These are phyloP conservation scores for Heliconius erato DNA, from an alignment of 2,888 invertebrate species.

Conservation along the genomic window DNA sequence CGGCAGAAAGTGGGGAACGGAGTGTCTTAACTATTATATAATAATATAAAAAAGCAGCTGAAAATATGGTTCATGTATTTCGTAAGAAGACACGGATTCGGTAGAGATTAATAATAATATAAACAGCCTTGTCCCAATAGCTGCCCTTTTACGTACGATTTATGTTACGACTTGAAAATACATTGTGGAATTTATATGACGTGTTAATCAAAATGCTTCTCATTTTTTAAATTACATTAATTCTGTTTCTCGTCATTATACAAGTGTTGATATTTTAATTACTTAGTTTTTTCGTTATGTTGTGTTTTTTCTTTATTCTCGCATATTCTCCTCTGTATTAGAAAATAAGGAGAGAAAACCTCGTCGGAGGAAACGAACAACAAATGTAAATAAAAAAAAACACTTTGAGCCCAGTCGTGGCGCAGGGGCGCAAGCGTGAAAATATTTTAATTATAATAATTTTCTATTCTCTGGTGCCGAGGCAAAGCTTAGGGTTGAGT, in stretches of 20 bases:
- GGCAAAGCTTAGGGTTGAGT: too few relatives aligned
- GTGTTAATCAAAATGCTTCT: slow-evolving; percentile 42
- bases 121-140: slow-evolving; percentile 35
- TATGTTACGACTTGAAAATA: slow-evolving; percentile 32
- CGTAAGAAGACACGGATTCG: slow-evolving; percentile 19
- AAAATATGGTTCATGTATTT: slow-evolving; percentile 4
- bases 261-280: slow-evolving; percentile 17
- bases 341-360: too few relatives aligned
- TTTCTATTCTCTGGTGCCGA: too few relatives aligned
- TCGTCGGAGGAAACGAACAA: too few relatives aligned
- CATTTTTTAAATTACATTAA: neutral
- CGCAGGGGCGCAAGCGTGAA: too few relatives aligned
- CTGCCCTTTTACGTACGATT: slow-evolving; percentile 43
- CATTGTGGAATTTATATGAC: slow-evolving; percentile 40
- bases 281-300: neutral
- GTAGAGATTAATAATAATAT: slow-evolving; percentile 36
- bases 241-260: neutral
- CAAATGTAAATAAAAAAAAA: too few relatives aligned
- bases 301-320: neutral
- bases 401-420: too few relatives aligned
- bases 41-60: neutral
- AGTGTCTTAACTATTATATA: neutral
- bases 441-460: too few relatives aligned
- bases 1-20: too few relatives aligned
- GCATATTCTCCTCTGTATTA: too few relatives aligned